Percentiles rank a stretch among this genome's conserved stretches.
Conservation (phyloP, 2,113 vertebrate genomes). For the Prunella fulvescens region DNA sequence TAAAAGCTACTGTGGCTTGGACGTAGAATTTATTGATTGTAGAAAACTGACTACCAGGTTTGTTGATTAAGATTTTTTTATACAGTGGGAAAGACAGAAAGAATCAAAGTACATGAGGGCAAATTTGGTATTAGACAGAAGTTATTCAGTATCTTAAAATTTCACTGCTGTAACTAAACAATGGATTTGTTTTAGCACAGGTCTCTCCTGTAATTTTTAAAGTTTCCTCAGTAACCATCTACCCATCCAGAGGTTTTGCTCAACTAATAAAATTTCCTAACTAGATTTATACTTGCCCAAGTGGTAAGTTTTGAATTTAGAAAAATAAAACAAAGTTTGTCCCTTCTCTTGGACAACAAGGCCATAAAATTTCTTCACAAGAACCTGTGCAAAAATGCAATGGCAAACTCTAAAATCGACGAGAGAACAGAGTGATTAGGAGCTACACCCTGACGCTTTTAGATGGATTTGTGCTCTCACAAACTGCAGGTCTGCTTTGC, state of each 20-base stretch:
- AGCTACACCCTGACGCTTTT: background rate
- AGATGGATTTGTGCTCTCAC: background rate
- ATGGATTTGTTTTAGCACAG: background rate
- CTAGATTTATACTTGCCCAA: background rate
- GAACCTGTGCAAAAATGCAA: background rate
- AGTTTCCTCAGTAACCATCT: background rate
- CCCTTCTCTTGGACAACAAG: background rate
- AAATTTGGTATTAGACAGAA: background rate
- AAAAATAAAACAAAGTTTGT: background rate
- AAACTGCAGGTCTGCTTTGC: background rate
- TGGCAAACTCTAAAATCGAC: background rate
- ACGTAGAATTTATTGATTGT: constrained; percentile 48
- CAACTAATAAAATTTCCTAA: background rate
- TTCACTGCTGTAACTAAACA: background rate
- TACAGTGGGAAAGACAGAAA: background rate
- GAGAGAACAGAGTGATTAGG: background rate
- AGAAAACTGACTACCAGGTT: constrained; percentile 46
- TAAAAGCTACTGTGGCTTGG: constrained; percentile 62
- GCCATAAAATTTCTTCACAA: background rate
- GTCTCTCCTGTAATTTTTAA: background rate
- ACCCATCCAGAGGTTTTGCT: background rate
- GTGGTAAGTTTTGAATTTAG: background rate
- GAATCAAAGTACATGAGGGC: background rate
- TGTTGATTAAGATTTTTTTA: constrained; percentile 8
- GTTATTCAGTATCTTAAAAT: background rate